Conservation (phyloP, 2,797 vertebrate species). For the Pseudochromis fuscus region DNA sequence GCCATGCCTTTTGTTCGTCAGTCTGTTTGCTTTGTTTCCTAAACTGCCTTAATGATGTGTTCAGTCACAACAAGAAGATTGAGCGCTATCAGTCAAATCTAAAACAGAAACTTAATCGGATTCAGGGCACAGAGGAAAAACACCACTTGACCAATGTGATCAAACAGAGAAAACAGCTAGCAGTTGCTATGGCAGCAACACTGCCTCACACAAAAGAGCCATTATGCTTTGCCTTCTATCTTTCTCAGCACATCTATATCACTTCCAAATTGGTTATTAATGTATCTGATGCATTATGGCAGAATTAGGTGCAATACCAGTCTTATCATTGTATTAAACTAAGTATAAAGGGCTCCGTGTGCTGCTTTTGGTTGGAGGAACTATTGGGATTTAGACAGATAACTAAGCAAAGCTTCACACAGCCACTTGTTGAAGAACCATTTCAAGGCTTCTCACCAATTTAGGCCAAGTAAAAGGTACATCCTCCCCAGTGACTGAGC, state of each 20-base stretch:
- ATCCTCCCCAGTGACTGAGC: slow-evolving; percentile 11
- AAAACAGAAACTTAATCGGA: slow-evolving; percentile 1
- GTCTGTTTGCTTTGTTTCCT: slow-evolving; percentile 16
- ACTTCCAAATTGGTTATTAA: slow-evolving; percentile 57
- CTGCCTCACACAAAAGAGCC: slow-evolving; percentile 42
- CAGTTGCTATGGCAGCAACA: slow-evolving; percentile 64
- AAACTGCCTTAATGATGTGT: background rate
- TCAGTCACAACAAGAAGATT: background rate
- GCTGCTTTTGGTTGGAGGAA: slow-evolving; percentile 19
- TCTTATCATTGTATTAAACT: slow-evolving; percentile 28
- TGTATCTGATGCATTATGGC: slow-evolving; percentile 21
- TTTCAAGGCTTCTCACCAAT: slow-evolving; percentile 14
- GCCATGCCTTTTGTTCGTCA: background rate
- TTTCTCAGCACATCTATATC: slow-evolving; percentile 46
- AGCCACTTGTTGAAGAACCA: slow-evolving; percentile 17
- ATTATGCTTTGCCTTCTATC: slow-evolving; percentile 29
- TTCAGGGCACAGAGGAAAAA: slow-evolving; percentile 10
- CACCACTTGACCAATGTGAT: slow-evolving; percentile 47
- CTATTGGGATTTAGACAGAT: slow-evolving; percentile 14
- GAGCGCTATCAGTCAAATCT: background rate
- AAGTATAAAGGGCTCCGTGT: slow-evolving; percentile 25
- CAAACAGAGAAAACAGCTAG: slow-evolving; percentile 47
- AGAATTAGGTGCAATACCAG: slow-evolving; percentile 22
- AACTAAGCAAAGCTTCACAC: slow-evolving; percentile 6
- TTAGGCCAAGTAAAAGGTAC: slow-evolving; percentile 3